Percentiles rank a stretch among this genome's conserved stretches.
These are phyloP conservation scores for Pogonocichla stellata DNA, from an alignment of 2,113 vertebrate genomes.

Conservation along the genomic window DNA sequence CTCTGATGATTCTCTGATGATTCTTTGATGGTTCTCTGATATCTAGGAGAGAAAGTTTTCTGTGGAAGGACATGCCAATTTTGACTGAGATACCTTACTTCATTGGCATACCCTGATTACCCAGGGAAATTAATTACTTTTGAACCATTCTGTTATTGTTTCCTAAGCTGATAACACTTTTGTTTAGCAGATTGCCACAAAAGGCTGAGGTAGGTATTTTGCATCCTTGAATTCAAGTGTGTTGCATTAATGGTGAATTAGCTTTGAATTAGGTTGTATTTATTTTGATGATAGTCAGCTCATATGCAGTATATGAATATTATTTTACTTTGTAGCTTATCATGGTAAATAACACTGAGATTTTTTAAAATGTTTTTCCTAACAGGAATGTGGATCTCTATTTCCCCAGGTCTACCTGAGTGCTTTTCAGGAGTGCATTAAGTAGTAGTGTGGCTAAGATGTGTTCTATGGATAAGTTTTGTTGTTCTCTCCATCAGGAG, in stretches of 20 bases:
- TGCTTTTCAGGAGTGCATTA: not conserved
- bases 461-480: not conserved
- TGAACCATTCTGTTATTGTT: not conserved
- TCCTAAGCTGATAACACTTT: not conserved
- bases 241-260: not conserved
- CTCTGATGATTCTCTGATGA: not conserved
- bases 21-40: not conserved
- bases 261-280: not conserved
- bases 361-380: not conserved
- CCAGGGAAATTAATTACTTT: not conserved
- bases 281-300: not conserved
- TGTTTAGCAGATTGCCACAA: not conserved
- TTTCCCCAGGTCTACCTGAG: not conserved
- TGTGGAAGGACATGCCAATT: not conserved
- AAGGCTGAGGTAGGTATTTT: not conserved
- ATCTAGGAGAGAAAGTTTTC: not conserved
- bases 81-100: not conserved
- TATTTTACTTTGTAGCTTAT: not conserved
- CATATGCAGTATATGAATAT: not conserved
- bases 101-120: not conserved
- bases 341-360: not conserved
- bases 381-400: not conserved
- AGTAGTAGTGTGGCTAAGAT: not conserved
- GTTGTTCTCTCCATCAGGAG: not conserved
- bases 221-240: not conserved